Percentiles rank a stretch among this genome's conserved stretches.
These are phyloP conservation scores for Pheosia gnoma DNA, from an alignment of 2,888 invertebrate species.

Conservation along the genomic window DNA sequence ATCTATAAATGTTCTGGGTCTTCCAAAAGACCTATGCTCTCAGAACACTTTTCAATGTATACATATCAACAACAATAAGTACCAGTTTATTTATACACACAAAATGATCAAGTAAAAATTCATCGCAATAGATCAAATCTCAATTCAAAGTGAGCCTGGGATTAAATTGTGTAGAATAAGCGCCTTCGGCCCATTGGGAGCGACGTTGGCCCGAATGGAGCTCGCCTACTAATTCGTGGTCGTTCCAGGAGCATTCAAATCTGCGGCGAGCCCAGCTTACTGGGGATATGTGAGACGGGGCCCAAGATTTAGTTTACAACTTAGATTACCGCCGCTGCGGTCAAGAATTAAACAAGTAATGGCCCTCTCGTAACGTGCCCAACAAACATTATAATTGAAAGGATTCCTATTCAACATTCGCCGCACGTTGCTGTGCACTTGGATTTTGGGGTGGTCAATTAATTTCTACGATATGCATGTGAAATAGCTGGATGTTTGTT, in stretches of 20 bases:
- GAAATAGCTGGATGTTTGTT: neutral
- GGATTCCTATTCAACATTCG: slow-evolving; percentile 57
- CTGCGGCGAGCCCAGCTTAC: slow-evolving; percentile 75
- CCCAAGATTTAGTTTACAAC: slow-evolving; percentile 83
- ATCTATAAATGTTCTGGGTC: too few species aligned
- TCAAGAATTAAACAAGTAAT: slow-evolving; percentile 82
- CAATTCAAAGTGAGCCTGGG: slow-evolving; percentile 20
- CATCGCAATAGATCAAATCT: neutral
- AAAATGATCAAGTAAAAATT: too few species aligned
- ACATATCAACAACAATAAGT: too few species aligned
- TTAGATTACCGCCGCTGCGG: slow-evolving; percentile 79
- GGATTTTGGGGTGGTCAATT: slow-evolving; percentile 34
- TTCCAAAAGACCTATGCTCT: too few species aligned
- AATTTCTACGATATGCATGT: neutral
- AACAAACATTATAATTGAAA: slow-evolving; percentile 56
- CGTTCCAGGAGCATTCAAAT: slow-evolving; percentile 77
- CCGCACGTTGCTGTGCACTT: slow-evolving; percentile 32
- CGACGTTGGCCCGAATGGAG: slow-evolving; percentile 67
- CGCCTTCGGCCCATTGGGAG: slow-evolving; percentile 66
- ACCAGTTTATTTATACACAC: too few species aligned
- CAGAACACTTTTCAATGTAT: too few species aligned
- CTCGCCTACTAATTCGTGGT: slow-evolving; percentile 82
- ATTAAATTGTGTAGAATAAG: slow-evolving; percentile 62
- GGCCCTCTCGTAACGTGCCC: slow-evolving; percentile 62
- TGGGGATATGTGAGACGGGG: slow-evolving; percentile 78